Conservation (phyloP, 1,140 invertebrate genomes). For the Eriocheir sinensis region DNA sequence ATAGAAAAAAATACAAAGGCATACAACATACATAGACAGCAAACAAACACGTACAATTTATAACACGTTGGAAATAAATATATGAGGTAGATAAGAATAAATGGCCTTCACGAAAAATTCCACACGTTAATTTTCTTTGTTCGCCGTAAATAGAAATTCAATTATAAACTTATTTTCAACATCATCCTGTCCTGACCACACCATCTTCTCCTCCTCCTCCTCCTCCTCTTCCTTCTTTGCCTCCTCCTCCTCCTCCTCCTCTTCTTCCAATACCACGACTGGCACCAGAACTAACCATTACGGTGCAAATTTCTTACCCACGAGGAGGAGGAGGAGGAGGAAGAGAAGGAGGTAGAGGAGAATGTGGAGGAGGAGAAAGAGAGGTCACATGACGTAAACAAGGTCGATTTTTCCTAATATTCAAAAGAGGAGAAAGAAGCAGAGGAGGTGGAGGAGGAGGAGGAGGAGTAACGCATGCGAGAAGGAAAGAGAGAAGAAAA, state of each 20-base stretch:
- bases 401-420: background rate
- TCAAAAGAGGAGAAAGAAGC: background rate
- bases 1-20: too few relatives aligned
- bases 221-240: background rate
- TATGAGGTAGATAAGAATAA: too few relatives aligned
- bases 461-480: background rate
- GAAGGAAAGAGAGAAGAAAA: background rate
- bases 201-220: background rate
- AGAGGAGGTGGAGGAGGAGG: background rate
- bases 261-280: background rate
- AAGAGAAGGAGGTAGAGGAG: background rate
- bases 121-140: too few relatives aligned
- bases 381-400: slow-evolving; percentile 12
- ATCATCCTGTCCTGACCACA: background rate
- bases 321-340: background rate
- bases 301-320: background rate
- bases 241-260: slow-evolving; percentile 5
- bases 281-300: background rate
- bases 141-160: too few relatives aligned
- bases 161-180: background rate
- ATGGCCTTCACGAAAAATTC: too few relatives aligned
- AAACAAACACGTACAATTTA: too few relatives aligned
- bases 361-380: background rate
- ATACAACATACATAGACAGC: too few relatives aligned
- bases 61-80: too few relatives aligned